A percentile compares a stretch with the other conserved stretches of the same genome.
Conservation (phyloP, 2,113 vertebrate species). For the Pomatostomus ruficeps region DNA sequence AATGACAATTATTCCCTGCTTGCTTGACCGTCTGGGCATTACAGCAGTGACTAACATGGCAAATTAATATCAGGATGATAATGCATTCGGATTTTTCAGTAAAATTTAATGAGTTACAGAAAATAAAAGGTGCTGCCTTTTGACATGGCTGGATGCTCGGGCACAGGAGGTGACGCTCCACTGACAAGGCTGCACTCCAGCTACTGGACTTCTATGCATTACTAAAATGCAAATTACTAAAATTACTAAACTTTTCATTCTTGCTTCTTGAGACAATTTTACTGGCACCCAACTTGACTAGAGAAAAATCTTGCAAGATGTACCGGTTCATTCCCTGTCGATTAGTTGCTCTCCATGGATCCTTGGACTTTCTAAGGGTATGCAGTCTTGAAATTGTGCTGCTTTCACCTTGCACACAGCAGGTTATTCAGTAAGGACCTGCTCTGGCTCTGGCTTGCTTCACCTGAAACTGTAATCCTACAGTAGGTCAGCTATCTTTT, state of each 20-base stretch:
- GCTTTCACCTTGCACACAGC: slow-evolving; percentile 44
- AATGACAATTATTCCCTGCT: background rate
- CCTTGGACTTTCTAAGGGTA: background rate
- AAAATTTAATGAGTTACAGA: background rate
- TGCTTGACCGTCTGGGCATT: background rate
- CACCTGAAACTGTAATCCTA: slow-evolving; percentile 19
- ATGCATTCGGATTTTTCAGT: background rate
- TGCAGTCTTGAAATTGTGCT: slow-evolving; percentile 8
- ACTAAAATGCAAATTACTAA: too few species aligned
- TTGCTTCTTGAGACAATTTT: background rate
- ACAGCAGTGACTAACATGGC: background rate
- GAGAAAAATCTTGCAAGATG: background rate
- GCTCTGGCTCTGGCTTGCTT: slow-evolving; percentile 7
- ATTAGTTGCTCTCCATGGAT: background rate
- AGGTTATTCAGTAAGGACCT: slow-evolving; percentile 35
- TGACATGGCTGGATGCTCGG: background rate
- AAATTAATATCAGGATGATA: background rate
- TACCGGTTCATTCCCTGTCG: background rate
- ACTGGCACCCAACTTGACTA: background rate
- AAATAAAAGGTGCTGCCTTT: background rate
- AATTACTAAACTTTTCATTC: background rate
- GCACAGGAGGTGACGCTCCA: background rate
- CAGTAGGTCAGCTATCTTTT: slow-evolving; percentile 29
- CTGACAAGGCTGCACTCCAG: background rate
- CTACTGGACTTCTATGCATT: background rate